Base-by-base conservation (phyloP, 2,797 vertebrate genomes). In the Aplochiton taeniatus region DNA sequence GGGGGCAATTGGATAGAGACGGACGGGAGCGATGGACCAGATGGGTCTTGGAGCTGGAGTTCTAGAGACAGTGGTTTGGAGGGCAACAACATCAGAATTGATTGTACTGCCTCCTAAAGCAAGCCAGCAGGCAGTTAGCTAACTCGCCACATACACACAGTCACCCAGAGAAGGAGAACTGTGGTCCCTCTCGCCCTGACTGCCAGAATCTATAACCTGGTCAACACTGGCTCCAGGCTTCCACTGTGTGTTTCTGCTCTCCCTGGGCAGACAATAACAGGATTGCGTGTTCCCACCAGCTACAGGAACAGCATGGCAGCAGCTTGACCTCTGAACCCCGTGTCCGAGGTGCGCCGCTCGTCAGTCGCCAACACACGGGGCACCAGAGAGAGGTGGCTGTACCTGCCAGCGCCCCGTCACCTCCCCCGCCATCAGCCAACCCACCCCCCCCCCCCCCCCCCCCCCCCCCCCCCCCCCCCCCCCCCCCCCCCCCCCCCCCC, bases 311-410 rank as follows among this genome's bases (percentile, higher is more conserved):
- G 66, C 74, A 81, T 73, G 75, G 63, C 75, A 69, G 71, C 76
- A 58, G 69, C 70, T 81, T 79, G 17, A 75, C 77, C 79, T 63
- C 70, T 69, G 79, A 83, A 76, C 84, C 68, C 2, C 0, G 48
- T 70, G 74, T 83, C 68, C 75, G 71, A 78, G 76, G 74, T 78
- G 81, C 75, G 69, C 45, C 44, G 65, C 58, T 73, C 43, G 80
- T 69, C 78, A 80, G 65, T 83, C 78, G 69, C 56, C 64, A 20
- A 66, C 60, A 63, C n/a, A 31, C 2, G 6, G 31, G 31, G 31
- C 11, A 62, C 68, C 49, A 47, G 61, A 9, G 18, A n/a, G 45
- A n/a, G 12, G 61, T 69, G 74, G 74, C 49, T 76, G 73, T 77
- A 77, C 58, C 73, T 83, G 75, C 70, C 83, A 78, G 43, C 58